These are phyloP conservation scores for Hippocampus guttulatus DNA, from an alignment of 2,113 vertebrate genomes.

Conservation along the genomic window DNA sequence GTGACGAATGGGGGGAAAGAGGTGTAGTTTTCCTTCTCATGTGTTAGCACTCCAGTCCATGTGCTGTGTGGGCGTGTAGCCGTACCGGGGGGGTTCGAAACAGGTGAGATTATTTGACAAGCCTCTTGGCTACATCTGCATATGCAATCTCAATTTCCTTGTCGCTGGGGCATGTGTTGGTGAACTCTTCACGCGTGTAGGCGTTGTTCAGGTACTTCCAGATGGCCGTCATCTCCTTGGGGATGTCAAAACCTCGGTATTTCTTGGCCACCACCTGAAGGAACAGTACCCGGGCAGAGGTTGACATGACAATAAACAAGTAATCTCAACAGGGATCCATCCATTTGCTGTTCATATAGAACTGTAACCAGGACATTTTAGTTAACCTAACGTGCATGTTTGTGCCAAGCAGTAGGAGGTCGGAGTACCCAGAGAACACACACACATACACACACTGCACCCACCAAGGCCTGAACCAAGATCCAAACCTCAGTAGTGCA, in stretches of 20 bases:
- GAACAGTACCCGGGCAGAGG: accelerated
- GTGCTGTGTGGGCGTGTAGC: conserved; percentile 18
- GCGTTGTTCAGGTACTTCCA: conserved; percentile 95
- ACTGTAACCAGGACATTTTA: too few species aligned
- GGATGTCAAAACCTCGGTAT: conserved; percentile 92
- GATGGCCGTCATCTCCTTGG: conserved; percentile 87
- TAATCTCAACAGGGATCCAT: not conserved
- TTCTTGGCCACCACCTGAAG: conserved; percentile 96
- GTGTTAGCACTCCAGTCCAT: conserved; percentile 59
- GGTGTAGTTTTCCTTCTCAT: conserved; percentile 63
- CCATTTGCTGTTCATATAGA: not conserved
- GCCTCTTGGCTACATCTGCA: conserved; percentile 94
- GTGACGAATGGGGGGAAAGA: conserved; percentile 48
- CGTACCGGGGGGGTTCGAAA: not conserved
- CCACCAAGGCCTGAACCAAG: too few species aligned
- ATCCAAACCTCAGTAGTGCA: too few species aligned
- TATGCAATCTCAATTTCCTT: conserved; percentile 98
- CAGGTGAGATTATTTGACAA: conserved; percentile 80
- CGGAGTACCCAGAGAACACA: too few species aligned
- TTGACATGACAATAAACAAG: not conserved
- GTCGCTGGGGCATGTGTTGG: conserved; percentile 96
- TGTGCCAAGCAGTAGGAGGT: too few species aligned
- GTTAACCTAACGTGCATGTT: too few species aligned
- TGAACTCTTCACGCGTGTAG: conserved; percentile 93
- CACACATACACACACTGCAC: too few species aligned